Evolutionary conservation across 2,888 invertebrate species (phyloP).

Genomic region (Abscondita cerata): DNA sequence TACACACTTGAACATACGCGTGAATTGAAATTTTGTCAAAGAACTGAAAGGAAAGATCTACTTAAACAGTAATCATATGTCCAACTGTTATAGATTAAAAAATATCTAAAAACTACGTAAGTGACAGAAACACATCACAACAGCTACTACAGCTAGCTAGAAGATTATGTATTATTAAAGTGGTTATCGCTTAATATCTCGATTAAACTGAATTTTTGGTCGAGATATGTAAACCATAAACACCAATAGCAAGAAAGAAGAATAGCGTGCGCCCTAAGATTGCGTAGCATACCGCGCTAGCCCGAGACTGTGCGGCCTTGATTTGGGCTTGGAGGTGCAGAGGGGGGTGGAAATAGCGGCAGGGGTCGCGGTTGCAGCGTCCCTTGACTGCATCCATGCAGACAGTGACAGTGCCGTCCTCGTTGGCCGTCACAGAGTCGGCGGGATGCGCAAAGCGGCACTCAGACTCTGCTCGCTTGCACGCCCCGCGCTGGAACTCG

Average conservation of each 20-base stretch:
- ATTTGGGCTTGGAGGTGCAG: constrained; percentile 99
- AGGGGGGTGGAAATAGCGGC: constrained; percentile 99
- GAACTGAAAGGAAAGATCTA: not conserved
- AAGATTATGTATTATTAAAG: constrained; percentile 27
- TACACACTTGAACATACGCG: constrained; percentile 3
- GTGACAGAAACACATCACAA: constrained; percentile 29
- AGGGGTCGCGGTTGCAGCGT: constrained; percentile 98
- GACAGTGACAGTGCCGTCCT: constrained; percentile 99
- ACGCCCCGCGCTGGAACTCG: constrained; percentile 98
- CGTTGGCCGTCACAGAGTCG: constrained; percentile 94
- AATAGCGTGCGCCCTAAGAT: constrained; percentile 63
- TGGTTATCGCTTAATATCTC: constrained; percentile 22
- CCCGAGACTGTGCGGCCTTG: constrained; percentile 96
- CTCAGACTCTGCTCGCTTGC: constrained; percentile 96
- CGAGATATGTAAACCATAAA: constrained; percentile 37
- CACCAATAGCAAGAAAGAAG: constrained; percentile 61
- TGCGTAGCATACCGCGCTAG: constrained; percentile 83
- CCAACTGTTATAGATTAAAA: constrained; percentile 10
- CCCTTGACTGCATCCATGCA: constrained; percentile 99
- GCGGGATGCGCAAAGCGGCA: constrained; percentile 99
- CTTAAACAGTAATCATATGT: not conserved
- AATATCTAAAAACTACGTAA: constrained; percentile 17
- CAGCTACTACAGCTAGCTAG: constrained; percentile 34
- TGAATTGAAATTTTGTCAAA: not conserved
- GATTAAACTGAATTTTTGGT: constrained; percentile 28